These are phyloP conservation scores for Scaptomyza cyrtandrae DNA, from an alignment of 2,888 invertebrate species.

Conservation along the genomic window DNA sequence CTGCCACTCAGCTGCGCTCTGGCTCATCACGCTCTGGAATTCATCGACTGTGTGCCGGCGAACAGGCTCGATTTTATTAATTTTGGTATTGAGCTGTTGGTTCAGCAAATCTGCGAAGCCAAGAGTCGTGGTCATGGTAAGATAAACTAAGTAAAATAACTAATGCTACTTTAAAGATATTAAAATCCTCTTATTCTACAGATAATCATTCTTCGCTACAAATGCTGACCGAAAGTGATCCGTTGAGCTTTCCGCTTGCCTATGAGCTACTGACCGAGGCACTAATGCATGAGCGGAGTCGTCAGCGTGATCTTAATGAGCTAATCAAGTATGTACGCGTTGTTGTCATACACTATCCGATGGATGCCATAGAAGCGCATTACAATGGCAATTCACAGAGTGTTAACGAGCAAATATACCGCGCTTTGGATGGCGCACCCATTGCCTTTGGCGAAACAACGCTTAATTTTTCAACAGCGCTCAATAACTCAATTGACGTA, in stretches of 20 bases:
- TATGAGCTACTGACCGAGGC: conserved; percentile 78
- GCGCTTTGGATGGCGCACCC: conserved; percentile 64
- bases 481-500: conserved; percentile 66
- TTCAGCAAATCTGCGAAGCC: conserved; percentile 78
- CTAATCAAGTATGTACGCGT: conserved; percentile 81
- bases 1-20: conserved; percentile 81
- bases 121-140: conserved; percentile 55
- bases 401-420: conserved; percentile 77
- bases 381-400: conserved; percentile 63
- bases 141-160: not conserved
- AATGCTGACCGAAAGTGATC: conserved; percentile 68
- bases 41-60: conserved; percentile 67
- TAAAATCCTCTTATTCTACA: conserved; percentile 5
- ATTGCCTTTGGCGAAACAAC: conserved; percentile 64
- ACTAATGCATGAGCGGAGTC: conserved; percentile 57
- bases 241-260: conserved; percentile 78
- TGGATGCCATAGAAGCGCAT: conserved; percentile 66
- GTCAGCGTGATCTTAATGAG: conserved; percentile 76
- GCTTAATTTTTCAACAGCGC: conserved; percentile 65
- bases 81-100: conserved; percentile 78
- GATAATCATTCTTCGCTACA: conserved; percentile 57
- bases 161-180: not conserved
- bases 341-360: conserved; percentile 71
- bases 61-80: conserved; percentile 77
- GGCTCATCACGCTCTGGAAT: conserved; percentile 74